These are phyloP conservation scores for Poeciliopsis turrubarensis DNA, from an alignment of 2,113 vertebrate genomes.

Conservation along the genomic window DNA sequence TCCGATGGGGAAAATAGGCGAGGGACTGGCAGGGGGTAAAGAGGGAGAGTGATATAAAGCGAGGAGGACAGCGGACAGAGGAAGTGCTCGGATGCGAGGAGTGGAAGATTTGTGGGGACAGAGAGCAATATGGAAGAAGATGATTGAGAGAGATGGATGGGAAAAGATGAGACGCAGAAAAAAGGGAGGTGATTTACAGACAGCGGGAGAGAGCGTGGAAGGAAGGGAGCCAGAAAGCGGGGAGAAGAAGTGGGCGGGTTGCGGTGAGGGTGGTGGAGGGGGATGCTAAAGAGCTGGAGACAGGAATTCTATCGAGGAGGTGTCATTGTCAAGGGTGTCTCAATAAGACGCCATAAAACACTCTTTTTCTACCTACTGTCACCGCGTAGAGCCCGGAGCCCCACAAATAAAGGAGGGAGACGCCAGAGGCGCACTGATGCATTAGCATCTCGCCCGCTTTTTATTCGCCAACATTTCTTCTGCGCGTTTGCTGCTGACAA, in stretches of 20 bases:
- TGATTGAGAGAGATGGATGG: conserved; percentile 71
- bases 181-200: conserved; percentile 60
- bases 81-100: conserved; percentile 45
- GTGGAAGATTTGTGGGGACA: conserved; percentile 63
- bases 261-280: neutral
- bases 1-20: conserved; percentile 5
- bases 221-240: conserved; percentile 54
- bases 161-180: conserved; percentile 53
- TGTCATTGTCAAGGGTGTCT: conserved; percentile 74
- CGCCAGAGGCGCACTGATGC: conserved; percentile 17
- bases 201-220: conserved; percentile 24
- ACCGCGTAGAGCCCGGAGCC: conserved; percentile 32
- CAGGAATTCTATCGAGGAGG: conserved; percentile 64
- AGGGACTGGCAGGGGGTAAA: conserved; percentile 13
- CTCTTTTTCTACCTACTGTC: conserved; percentile 68
- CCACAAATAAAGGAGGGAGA: conserved; percentile 48
- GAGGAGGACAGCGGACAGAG: conserved; percentile 34
- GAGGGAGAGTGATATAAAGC: conserved; percentile 17
- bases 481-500: conserved; percentile 9
- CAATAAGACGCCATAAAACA: conserved; percentile 72
- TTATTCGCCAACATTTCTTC: conserved; percentile 44
- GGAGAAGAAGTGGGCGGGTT: conserved; percentile 17
- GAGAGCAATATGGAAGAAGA: conserved; percentile 66
- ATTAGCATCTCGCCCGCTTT: conserved; percentile 41
- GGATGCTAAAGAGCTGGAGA: conserved; percentile 50